Percentiles rank a stretch among this genome's conserved stretches.
Evolutionary conservation across 2,888 invertebrate genomes (phyloP).

Genomic region (Lysandra coridon): DNA sequence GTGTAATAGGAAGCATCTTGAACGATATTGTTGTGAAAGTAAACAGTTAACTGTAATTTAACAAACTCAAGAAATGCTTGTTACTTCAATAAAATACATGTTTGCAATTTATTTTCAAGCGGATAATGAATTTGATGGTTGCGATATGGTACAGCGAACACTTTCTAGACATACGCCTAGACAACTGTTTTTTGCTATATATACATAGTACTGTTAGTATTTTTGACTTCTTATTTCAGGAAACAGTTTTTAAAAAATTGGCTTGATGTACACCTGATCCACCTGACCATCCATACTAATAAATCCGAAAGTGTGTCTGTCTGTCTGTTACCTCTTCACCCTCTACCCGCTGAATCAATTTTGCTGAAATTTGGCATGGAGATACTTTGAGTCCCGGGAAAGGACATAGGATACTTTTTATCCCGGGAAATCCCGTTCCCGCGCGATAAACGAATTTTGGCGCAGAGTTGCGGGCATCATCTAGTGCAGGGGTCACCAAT

Average conservation of each 20-base stretch:
- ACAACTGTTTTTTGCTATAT: background rate
- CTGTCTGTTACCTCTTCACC: no score
- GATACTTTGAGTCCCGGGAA: no score
- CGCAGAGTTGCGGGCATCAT: no score
- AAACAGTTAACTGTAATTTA: slow-evolving; percentile 28
- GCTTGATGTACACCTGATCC: background rate
- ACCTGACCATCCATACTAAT: no score
- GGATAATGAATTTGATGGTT: slow-evolving; percentile 42
- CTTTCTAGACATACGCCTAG: slow-evolving; percentile 41
- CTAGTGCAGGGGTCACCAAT: no score
- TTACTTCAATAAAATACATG: slow-evolving; percentile 39
- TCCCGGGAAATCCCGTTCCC: no score
- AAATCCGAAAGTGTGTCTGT: no score
- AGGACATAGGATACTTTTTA: no score
- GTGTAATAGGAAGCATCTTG: background rate
- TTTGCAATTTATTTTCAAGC: slow-evolving; percentile 35
- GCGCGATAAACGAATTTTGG: no score
- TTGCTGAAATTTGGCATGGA: no score
- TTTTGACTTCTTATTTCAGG: background rate
- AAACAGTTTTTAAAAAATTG: background rate
- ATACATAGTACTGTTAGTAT: background rate
- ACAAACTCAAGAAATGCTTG: slow-evolving; percentile 36
- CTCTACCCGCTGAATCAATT: no score
- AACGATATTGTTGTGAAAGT: slow-evolving; percentile 17
- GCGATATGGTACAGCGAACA: slow-evolving; percentile 43